Conservation (phyloP, 2,888 invertebrate species). For the Rhingia rostrata region DNA sequence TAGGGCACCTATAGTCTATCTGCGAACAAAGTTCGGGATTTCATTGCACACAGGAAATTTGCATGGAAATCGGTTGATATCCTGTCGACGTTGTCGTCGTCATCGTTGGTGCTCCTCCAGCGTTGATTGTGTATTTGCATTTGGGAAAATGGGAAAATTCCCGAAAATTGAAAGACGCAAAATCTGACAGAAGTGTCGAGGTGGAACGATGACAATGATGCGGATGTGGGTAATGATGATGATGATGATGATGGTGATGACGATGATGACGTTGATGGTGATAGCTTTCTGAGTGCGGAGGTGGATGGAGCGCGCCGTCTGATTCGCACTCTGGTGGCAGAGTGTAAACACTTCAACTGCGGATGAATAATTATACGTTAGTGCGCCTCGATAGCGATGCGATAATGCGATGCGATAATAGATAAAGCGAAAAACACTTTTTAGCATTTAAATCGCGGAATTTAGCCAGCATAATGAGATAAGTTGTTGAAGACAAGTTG, state of each 20-base stretch:
- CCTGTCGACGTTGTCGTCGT: constrained; percentile 52
- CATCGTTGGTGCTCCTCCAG: constrained; percentile 27
- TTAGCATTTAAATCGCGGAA: constrained; percentile 70
- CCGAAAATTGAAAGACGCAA: constrained; percentile 60
- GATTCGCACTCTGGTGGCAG: neutral
- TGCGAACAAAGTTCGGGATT: constrained; percentile 47
- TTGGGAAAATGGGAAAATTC: constrained; percentile 62
- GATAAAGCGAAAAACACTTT: constrained; percentile 61
- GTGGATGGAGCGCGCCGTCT: neutral
- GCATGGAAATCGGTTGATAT: constrained; percentile 75
- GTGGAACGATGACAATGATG: constrained; percentile 67
- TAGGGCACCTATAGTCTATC: constrained; percentile 4
- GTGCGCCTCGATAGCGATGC: constrained; percentile 23
- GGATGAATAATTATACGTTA: constrained; percentile 66
- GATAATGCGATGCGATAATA: constrained; percentile 72
- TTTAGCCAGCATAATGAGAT: constrained; percentile 68
- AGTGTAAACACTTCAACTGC: constrained; percentile 22
- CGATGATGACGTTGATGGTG: constrained; percentile 31
- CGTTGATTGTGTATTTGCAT: constrained; percentile 68
- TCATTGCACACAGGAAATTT: constrained; percentile 71
- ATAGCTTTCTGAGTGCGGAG: neutral
- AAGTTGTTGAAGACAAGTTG: constrained; percentile 64
- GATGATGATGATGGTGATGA: constrained; percentile 36
- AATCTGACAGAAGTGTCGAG: constrained; percentile 65
- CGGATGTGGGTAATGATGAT: constrained; percentile 47